Percentiles rank a stretch among this genome's conserved stretches.
Conservation (phyloP, 2,797 vertebrate species). For the Eidolon dupreanum region DNA sequence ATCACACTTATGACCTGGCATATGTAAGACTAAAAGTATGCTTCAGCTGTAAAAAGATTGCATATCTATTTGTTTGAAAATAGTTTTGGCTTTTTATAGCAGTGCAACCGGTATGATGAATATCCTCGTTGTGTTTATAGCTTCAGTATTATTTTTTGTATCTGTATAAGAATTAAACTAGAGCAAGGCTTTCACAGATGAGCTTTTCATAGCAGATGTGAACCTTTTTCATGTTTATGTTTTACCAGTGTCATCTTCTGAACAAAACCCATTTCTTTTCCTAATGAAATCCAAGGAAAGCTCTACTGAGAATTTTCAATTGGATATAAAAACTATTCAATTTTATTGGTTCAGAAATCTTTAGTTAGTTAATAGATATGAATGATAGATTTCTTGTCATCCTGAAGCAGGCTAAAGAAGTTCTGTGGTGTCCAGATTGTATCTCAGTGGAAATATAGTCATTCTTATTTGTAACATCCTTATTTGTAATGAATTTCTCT, state of each 20-base stretch:
- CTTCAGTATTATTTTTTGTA: background rate
- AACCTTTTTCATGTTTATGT: background rate
- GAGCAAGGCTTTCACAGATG: background rate
- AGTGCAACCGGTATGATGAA: background rate
- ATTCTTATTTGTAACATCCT: conserved; percentile 65
- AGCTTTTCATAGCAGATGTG: background rate
- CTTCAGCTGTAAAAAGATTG: background rate
- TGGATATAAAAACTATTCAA: conserved; percentile 44
- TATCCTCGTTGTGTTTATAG: background rate
- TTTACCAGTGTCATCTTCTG: conserved; percentile 23
- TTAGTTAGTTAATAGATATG: conserved; percentile 51
- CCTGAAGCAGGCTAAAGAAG: background rate
- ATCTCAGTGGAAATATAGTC: conserved; percentile 35
- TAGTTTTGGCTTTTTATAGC: background rate
- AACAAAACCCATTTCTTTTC: conserved; percentile 9
- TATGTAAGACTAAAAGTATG: background rate
- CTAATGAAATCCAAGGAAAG: conserved; percentile 50
- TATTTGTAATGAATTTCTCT: conserved; percentile 65
- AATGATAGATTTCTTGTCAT: conserved; percentile 58
- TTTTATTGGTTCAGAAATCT: conserved; percentile 56
- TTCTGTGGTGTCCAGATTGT: conserved; percentile 33
- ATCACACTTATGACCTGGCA: background rate
- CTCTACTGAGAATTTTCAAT: conserved; percentile 13
- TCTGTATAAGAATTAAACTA: conserved; percentile 21
- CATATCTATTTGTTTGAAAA: conserved; percentile 54